Evolutionary conservation across 2,113 vertebrate species (phyloP).

Genomic region (Isichthys henryi): DNA sequence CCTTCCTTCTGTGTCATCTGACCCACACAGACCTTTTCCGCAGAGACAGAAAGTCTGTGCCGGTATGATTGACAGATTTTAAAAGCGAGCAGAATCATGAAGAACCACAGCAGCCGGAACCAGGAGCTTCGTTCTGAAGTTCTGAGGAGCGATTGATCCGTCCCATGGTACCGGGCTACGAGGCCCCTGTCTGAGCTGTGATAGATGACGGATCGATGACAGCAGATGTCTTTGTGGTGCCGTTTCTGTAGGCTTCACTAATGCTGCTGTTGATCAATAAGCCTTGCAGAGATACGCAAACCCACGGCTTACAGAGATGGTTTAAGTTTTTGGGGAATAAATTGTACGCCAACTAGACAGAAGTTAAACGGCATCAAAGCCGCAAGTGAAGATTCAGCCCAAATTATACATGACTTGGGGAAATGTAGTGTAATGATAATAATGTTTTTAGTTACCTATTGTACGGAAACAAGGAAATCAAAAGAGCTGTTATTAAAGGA

Average conservation of each 20-base stretch:
- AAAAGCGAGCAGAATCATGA: background rate
- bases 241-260: background rate
- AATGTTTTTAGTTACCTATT: background rate
- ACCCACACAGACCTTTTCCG: background rate
- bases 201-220: background rate
- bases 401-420: background rate
- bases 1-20: background rate
- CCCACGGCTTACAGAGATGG: background rate
- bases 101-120: background rate
- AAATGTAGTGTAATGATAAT: background rate
- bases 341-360: background rate
- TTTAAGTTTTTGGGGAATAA: background rate
- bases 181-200: background rate
- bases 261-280: background rate
- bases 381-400: background rate
- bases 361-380: background rate
- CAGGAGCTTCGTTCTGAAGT: background rate
- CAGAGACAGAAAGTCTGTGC: background rate
- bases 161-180: background rate
- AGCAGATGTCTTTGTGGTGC: background rate
- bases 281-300: background rate
- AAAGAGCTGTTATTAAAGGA: background rate
- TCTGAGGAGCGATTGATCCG: background rate
- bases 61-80: background rate
- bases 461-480: background rate